Base-by-base conservation (phyloP, 2,113 vertebrate species). In the Blennius ocellaris region DNA sequence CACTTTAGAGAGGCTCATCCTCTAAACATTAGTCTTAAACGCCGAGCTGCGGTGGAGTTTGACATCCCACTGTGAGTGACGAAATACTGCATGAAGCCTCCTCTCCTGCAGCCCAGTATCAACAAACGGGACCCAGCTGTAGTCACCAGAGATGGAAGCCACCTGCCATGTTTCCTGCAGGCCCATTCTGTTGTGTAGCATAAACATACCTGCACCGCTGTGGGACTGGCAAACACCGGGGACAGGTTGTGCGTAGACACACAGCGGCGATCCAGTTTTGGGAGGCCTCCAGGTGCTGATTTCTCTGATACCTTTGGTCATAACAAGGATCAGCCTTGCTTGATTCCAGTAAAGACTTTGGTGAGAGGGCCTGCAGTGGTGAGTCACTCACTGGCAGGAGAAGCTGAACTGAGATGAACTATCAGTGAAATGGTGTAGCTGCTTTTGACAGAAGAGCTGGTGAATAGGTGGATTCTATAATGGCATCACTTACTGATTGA, bases 91-190 rank as follows among this genome's bases (percentile, higher is more conserved):
- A 66, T 51, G 8, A 7, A 45, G 10, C 9, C 12, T 60, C 40
- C 53, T 21, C 43, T 75, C 44, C 69, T 56, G 66, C 54, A 57
- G 73, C 71, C 55, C 48, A 60, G 51, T 65, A 54, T 84, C 75
- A 83, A 79, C 83, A 88, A 68, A 58, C 14, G 15, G 71, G 74
- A 78, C 50, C 60, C 66, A 80, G 85, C 65, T 80, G 72, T 64
- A 66, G 68, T 74, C 65, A 50, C 45, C n/a, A 60, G 73, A 78
- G 85, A 88, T 51, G 0, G 56, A 62, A 68, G 68, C 80, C 87
- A 88, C 87, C 88, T 90, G 88, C 80, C 76, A 80, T 59, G 54
- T 57, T 12, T 84, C 69, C 88, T 80, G 81, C 86, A 84, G 87
- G 85, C 68, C 67, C 57, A 83, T 81, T 89, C 73, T 79, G 54